Conservation (phyloP, 2,113 vertebrate species). For the Larimichthys crocea region DNA sequence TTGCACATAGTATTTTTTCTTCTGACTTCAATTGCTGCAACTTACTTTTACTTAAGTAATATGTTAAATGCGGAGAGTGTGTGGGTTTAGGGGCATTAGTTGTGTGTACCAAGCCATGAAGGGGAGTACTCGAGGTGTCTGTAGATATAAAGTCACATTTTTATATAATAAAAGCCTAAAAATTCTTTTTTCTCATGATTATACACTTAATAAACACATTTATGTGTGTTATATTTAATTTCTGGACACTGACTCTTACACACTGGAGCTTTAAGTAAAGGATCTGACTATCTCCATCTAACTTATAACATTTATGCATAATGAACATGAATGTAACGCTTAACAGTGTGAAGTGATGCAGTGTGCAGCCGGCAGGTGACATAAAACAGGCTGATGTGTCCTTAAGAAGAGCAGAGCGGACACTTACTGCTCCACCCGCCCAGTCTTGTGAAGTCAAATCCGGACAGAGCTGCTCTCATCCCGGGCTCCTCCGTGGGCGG, state of each 20-base stretch:
- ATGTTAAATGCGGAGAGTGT: background rate
- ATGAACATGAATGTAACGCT: background rate
- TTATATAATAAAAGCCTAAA: no score
- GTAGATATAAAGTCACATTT: no score
- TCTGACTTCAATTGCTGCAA: background rate
- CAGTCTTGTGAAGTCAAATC: conserved; percentile 10
- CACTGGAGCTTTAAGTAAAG: background rate
- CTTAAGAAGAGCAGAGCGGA: background rate
- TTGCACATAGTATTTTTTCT: no score
- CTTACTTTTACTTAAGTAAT: background rate
- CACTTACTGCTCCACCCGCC: conserved; percentile 51
- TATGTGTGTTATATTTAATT: no score
- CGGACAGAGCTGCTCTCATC: conserved; percentile 7
- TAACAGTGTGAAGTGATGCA: background rate
- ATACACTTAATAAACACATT: no score
- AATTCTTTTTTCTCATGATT: no score
- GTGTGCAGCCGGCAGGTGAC: no score
- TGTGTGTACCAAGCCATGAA: no score
- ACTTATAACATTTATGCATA: background rate
- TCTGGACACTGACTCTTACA: no score
- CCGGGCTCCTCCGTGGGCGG: conserved; percentile 16
- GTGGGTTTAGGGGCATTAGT: no score
- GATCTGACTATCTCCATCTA: background rate
- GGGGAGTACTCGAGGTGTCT: no score
- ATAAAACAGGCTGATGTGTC: no score